Percentiles rank a stretch among this genome's conserved stretches.
These are phyloP conservation scores for Mesocricetus auratus DNA, from an alignment of 2,113 vertebrate genomes.

Conservation along the genomic window DNA sequence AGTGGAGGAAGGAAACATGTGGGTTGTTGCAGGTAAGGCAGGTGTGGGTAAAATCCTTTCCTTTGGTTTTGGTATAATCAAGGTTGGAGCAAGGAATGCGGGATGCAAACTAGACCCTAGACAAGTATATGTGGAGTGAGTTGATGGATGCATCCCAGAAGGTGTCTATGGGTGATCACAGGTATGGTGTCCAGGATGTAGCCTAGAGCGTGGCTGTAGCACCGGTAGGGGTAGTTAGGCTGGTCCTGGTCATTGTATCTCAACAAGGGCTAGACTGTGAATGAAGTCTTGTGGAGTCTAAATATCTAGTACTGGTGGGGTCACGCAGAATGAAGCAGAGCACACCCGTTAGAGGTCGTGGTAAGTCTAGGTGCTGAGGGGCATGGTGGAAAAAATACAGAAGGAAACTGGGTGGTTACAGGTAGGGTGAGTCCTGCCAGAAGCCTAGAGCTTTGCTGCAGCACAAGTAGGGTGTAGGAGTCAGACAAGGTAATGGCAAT, in stretches of 20 bases:
- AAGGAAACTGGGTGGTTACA: too few species aligned
- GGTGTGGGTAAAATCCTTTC: neutral
- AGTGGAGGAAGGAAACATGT: neutral
- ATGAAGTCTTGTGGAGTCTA: neutral
- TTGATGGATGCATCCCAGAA: neutral
- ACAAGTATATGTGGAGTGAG: neutral
- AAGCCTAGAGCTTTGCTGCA: neutral
- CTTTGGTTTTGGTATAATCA: neutral
- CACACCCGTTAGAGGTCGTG: neutral
- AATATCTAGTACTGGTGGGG: neutral
- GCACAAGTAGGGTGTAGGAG: neutral
- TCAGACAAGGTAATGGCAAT: neutral
- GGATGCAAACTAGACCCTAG: neutral
- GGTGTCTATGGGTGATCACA: neutral
- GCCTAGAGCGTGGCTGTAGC: neutral
- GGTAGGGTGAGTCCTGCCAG: neutral
- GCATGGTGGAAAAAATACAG: neutral
- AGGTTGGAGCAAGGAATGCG: neutral
- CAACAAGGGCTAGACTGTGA: neutral
- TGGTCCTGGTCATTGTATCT: neutral
- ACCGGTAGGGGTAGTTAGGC: neutral
- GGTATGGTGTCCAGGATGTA: neutral
- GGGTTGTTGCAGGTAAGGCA: neutral
- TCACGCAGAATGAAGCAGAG: neutral
- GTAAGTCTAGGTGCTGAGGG: neutral